Evolutionary conservation across 2,888 invertebrate genomes (phyloP), one percentile per base, ranked within the genome.

Genomic region (Strigamia crassipes): DNA sequence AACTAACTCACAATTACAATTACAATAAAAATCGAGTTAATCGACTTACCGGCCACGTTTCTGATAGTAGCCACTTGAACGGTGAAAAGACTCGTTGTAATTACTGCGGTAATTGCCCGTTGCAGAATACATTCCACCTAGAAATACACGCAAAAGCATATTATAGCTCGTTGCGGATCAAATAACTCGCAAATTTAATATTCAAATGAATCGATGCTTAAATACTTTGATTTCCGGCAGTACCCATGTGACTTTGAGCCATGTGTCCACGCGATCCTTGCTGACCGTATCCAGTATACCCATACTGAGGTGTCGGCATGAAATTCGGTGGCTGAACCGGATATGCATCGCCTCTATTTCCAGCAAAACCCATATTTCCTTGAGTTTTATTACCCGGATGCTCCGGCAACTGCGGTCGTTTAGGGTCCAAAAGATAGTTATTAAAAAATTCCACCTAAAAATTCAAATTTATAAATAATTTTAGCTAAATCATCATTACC

Each of bases 371-470:
- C 89, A 88, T 80, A 88, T 88, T n/a, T 88, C 87, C 78, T 34
- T 90, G 89, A 42, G 87, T 86, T 83, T 89, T 89, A 84, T 91
- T 91, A 41, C 92, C 90, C 27, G 93, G 92, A 87, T 95, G 93
- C 88, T 97, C 97, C 9, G 96, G 94, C 85, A 97, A 90, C 89
- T 96, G 95, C 10, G 99, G 99, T 78, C 99, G 91, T 86, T 97
- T 96, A 5, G 96, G 94, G 90, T 99, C 99, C 85, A 93, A 92
- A 85, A 92, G 86, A 89, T 98, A 99, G 88, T 97, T 97, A 89
- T 99, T 99, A 90, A 98, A 99, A 89, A 96, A 99, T 86, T 96
- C 92, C 82, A 97, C 91, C 91, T 91, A 84, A n/a, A 21, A 61
- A n/a, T 18, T 18, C n/a, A 15, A 8, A 61, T 18, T 61, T n/a